Evolutionary conservation across 2,888 invertebrate species (phyloP).

Genomic region (Andrena bicolor): DNA sequence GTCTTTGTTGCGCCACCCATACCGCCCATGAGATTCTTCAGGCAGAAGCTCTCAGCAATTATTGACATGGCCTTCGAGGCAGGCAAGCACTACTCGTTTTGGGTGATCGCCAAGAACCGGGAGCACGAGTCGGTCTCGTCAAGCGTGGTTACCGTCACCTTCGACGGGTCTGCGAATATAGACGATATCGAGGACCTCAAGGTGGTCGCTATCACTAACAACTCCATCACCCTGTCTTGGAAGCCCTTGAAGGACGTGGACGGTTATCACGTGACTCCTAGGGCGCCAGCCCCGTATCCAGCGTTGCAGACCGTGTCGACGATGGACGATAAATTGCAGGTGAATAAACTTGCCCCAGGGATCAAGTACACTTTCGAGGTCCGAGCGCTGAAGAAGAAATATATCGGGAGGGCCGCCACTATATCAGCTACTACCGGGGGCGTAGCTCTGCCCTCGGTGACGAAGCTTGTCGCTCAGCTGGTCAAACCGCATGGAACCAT

Average conservation of each 20-base stretch:
- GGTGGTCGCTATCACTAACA: conserved; percentile 85
- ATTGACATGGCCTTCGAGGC: conserved; percentile 87
- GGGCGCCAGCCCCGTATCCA: conserved; percentile 87
- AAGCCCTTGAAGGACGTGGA: conserved; percentile 87
- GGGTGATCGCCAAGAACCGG: conserved; percentile 90
- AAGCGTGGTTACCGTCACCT: conserved; percentile 86
- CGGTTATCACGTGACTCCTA: conserved; percentile 87
- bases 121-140: conserved; percentile 88
- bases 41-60: conserved; percentile 85
- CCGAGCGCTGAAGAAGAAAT: conserved; percentile 87
- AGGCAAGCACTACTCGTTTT: conserved; percentile 89
- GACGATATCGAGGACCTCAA: conserved; percentile 87
- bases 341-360: conserved; percentile 84
- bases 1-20: conserved; percentile 89
- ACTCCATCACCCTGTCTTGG: conserved; percentile 88
- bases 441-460: conserved; percentile 85
- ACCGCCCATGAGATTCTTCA: conserved; percentile 85
- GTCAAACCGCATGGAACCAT: conserved; percentile 87
- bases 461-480: conserved; percentile 85
- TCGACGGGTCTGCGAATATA: conserved; percentile 89
- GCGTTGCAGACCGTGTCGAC: conserved; percentile 84
- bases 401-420: conserved; percentile 86
- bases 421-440: conserved; percentile 86
- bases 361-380: conserved; percentile 88
- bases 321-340: conserved; percentile 83